phyloP scores from a whole-genome alignment of 2,888 invertebrate species.

The Marronus borbonicus region DNA sequence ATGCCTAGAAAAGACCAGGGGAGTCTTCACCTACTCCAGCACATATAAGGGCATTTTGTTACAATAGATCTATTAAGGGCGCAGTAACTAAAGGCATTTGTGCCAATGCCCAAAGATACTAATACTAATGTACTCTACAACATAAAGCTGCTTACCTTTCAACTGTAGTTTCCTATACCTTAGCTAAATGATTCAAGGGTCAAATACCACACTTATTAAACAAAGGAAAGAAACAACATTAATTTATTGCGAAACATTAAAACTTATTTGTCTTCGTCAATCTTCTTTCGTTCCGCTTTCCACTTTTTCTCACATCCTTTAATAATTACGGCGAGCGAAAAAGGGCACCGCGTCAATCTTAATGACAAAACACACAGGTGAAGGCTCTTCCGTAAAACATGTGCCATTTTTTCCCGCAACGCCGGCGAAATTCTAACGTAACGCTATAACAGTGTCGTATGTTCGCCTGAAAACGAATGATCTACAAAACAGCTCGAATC shows the following conservation, averaged over 20 bases:
- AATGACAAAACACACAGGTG: conserved; percentile 51
- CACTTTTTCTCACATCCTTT: conserved; percentile 30
- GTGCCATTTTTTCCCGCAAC: conserved; percentile 54
- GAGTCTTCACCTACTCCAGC: too few species aligned
- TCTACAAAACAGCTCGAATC: conserved; percentile 54
- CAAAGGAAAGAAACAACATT: background rate
- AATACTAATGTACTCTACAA: too few species aligned
- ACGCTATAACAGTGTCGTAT: background rate
- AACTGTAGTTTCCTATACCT: too few species aligned
- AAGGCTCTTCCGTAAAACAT: conserved; percentile 52
- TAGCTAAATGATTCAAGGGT: too few species aligned
- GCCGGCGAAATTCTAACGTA: conserved; percentile 15
- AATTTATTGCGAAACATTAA: conserved; percentile 28
- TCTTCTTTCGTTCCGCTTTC: conserved; percentile 28
- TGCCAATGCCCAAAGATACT: too few species aligned
- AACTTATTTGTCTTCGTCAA: conserved; percentile 34
- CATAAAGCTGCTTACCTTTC: too few species aligned
- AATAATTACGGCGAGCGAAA: conserved; percentile 21
- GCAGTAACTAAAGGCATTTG: too few species aligned
- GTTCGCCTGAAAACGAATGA: background rate
- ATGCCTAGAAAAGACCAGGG: too few species aligned
- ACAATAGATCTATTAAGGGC: too few species aligned
- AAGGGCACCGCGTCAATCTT: background rate
- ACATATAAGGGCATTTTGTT: too few species aligned
- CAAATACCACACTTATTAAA: too few species aligned